Base-by-base conservation (phyloP, 1,140 invertebrate genomes). In the Drosophila lini region DNA sequence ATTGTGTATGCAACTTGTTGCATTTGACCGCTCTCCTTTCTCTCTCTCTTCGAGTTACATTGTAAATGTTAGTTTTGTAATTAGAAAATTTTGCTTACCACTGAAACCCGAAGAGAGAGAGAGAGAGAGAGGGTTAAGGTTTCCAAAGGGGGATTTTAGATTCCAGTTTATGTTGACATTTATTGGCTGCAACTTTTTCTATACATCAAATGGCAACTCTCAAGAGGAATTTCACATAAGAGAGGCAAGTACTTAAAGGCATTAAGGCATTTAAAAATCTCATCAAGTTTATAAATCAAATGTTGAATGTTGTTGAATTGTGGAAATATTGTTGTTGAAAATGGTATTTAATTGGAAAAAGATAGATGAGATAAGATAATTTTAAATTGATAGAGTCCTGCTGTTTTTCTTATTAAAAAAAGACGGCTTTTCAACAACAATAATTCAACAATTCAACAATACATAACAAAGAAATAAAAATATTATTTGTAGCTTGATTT, bases 51-150 rank as follows among this genome's bases (percentile, higher is more conserved):
- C 84, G 69, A 86, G 79, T 78, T 89, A 83, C 83, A 89, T 88
- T 88, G 83, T 83, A 88, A 88, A 88, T 88, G 83, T 88, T 88
- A 83, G 83, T 89, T 88, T 88, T 88, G 83, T 88, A 88, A 88
- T 88, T 88, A 88, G 83, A 89, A 88, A 88, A 88, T 88, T 80
- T 83, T 88, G 60, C 82, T 78, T 78, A 71, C 82, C 69, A 78
- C 75, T 64, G 47, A 55, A 55, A 69, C 68, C 60, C 57, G 52
- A 60, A 45, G 44, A 47, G 38, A 56, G 15, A 13, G 55, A 38
- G 22, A 31, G 6, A 15, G 53, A 7, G 13, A 13, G 22, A 7
- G 19, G 2, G 5, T 3, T 3, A 13, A 44, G 32, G 22, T 22
- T 36, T 53, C 19, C 9, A 15, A 28, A 28, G 50, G 16, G 32